phyloP scores from a whole-genome alignment of 1,140 invertebrate genomes.

The Magallana gigas region DNA sequence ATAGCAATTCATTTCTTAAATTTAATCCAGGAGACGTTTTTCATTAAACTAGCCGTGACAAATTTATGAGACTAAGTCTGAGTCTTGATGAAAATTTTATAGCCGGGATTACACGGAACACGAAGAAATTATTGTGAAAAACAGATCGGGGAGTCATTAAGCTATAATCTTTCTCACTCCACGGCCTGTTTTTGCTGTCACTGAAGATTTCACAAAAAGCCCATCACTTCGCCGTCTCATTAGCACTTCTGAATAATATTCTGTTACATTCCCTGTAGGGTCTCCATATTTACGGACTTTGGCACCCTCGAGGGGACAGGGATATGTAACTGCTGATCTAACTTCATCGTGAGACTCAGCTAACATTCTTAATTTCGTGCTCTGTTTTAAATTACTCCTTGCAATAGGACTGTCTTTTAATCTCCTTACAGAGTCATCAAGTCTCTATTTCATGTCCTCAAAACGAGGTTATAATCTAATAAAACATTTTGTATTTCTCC shows the following conservation, averaged over 20 bases:
- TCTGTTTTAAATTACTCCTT: constrained; percentile 8
- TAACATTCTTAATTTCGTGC: neutral
- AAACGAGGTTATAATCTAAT: constrained; percentile 10
- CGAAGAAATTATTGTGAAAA: constrained; percentile 25
- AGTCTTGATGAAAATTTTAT: constrained; percentile 27
- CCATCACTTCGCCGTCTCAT: constrained; percentile 29
- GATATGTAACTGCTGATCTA: constrained; percentile 25
- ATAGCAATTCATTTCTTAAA: too few relatives aligned
- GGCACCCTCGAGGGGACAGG: neutral
- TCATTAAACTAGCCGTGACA: neutral
- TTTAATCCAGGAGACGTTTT: neutral
- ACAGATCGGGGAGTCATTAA: constrained; percentile 22
- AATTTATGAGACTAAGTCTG: constrained; percentile 14
- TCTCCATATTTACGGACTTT: neutral
- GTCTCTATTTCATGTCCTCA: neutral
- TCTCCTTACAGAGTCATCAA: constrained; percentile 18
- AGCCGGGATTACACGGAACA: constrained; percentile 15
- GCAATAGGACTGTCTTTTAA: neutral
- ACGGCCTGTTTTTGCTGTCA: neutral
- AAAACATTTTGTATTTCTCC: neutral
- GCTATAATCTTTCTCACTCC: neutral
- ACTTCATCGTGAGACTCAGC: neutral
- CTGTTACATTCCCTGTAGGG: constrained; percentile 2
- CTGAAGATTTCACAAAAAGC: constrained; percentile 23
- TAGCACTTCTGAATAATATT: constrained; percentile 29